These are phyloP conservation scores for Dromaius novaehollandiae DNA, from an alignment of 2,113 vertebrate genomes.

Conservation along the genomic window DNA sequence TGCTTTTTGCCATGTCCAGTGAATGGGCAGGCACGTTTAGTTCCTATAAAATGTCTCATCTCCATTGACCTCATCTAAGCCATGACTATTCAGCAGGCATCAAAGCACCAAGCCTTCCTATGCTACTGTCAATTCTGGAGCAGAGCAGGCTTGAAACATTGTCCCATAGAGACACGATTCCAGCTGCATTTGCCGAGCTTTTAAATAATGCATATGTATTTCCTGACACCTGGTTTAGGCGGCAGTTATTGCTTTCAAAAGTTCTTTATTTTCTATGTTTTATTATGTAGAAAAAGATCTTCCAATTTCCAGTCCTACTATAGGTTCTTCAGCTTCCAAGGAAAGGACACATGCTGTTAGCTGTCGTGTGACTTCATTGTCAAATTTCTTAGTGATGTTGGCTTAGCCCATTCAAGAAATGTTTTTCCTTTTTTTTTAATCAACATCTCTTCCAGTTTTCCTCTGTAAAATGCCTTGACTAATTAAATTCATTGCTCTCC, in stretches of 20 bases:
- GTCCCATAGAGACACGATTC: neutral
- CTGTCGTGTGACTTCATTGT: neutral
- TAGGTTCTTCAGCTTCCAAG: neutral
- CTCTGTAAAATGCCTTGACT: neutral
- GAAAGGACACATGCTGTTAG: neutral
- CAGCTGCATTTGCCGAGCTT: neutral
- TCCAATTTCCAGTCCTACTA: neutral
- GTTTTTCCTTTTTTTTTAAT: neutral
- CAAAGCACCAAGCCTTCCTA: neutral
- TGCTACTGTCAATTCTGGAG: neutral
- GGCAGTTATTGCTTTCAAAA: neutral
- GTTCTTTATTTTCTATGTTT: neutral
- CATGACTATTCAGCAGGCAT: neutral
- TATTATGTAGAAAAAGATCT: neutral
- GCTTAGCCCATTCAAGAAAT: neutral
- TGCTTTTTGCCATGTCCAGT: neutral
- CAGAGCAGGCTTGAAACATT: neutral
- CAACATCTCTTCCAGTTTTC: neutral
- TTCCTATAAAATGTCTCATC: neutral
- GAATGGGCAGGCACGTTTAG: neutral
- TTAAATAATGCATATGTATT: accelerated
- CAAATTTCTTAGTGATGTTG: neutral
- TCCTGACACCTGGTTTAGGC: neutral
- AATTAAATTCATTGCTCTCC: neutral
- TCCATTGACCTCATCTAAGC: neutral